A percentile compares a stretch with the other conserved stretches of the same genome.
phyloP scores from a whole-genome alignment of 2,113 vertebrate species.

The Atrichornis clamosus region DNA sequence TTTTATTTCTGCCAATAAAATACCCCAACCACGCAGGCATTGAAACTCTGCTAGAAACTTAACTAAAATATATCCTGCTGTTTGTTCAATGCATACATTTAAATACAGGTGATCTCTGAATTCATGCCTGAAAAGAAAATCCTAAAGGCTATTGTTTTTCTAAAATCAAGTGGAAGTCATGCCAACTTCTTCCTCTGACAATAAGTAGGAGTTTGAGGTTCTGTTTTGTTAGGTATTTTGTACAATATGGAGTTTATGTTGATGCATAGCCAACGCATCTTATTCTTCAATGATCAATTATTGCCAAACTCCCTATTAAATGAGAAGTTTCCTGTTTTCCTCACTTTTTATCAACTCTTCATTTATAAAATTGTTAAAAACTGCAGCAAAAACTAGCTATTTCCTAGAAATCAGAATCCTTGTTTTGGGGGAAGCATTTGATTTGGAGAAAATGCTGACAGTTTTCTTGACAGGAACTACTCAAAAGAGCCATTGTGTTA shows the following conservation, averaged over 20 bases:
- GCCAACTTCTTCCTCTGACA: background rate
- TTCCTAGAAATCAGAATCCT: background rate
- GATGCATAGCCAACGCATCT: background rate
- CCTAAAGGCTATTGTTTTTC: background rate
- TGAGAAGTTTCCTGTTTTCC: background rate
- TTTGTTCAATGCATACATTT: background rate
- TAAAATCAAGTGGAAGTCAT: background rate
- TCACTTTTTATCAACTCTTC: background rate
- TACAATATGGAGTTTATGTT: background rate
- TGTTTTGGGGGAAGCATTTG: background rate
- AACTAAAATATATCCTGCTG: background rate
- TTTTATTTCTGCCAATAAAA: background rate
- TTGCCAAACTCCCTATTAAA: background rate
- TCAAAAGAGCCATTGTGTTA: background rate
- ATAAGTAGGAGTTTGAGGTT: background rate
- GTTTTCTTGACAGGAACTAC: background rate
- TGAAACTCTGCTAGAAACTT: background rate
- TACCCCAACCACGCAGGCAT: rapidly evolving
- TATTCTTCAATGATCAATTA: background rate
- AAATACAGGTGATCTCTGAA: background rate
- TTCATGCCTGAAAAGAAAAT: background rate
- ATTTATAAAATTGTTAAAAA: background rate
- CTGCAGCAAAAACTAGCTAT: background rate
- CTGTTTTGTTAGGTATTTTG: background rate
- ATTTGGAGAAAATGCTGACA: background rate